A percentile compares a stretch with the other conserved stretches of the same genome.
Conservation (phyloP, 37 sponge, comb jelly and placozoan genomes). For the Halisarca cf. caerulea region DNA sequence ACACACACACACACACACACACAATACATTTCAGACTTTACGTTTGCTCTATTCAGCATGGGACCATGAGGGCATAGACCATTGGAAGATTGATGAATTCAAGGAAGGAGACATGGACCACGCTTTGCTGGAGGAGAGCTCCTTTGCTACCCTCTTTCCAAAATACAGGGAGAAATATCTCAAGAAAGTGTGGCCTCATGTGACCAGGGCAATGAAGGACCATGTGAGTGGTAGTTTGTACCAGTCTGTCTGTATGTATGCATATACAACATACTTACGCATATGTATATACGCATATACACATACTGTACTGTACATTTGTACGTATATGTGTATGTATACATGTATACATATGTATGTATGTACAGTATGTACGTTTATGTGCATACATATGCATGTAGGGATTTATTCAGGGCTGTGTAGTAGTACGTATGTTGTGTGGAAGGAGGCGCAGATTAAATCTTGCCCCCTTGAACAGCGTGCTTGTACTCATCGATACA, state of each 20-base stretch:
- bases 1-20: no score
- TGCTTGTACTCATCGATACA: no score
- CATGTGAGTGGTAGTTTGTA: constrained; percentile 46
- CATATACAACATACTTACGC: background rate
- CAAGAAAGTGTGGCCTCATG: constrained; percentile 90
- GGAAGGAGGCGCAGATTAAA: no score
- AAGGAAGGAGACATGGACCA: constrained; percentile 84
- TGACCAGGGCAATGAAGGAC: constrained; percentile 73
- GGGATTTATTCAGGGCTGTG: no score
- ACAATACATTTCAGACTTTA: no score
- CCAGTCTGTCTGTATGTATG: constrained; percentile 11
- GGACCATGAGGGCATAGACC: constrained; percentile 85
- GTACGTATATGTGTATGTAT: background rate
- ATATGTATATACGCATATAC: background rate
- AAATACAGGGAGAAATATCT: constrained; percentile 96
- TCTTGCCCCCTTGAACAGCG: no score
- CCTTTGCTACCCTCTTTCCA: constrained; percentile 98
- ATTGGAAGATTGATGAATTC: constrained; percentile 94
- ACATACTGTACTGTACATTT: background rate
- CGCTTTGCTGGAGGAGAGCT: constrained; percentile 90
- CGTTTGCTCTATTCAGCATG: no score
- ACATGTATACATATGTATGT: background rate
- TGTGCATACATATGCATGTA: background rate
- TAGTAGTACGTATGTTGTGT: no score
- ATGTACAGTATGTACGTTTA: background rate